These are phyloP conservation scores for Mormoops blainvillei DNA, from an alignment of 2,113 vertebrate genomes.

Conservation along the genomic window DNA sequence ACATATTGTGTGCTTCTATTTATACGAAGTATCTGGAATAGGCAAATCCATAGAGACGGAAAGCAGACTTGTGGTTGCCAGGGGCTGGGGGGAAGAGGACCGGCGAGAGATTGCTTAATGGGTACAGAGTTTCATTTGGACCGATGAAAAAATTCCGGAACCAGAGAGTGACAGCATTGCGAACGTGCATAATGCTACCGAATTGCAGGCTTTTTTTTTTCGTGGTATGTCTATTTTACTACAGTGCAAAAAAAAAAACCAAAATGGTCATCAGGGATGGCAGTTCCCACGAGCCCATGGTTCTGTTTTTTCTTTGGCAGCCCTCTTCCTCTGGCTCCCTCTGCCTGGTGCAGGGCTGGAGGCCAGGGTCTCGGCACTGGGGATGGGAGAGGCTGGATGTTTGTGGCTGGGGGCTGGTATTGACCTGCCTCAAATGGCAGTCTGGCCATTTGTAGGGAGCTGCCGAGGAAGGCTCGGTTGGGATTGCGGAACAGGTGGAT, in stretches of 20 bases:
- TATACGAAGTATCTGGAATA: background rate
- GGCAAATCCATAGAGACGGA: background rate
- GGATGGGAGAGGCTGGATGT: background rate
- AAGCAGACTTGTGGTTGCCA: background rate
- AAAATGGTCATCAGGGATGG: background rate
- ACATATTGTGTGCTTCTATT: background rate
- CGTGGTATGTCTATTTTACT: background rate
- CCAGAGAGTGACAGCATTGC: background rate
- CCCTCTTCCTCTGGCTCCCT: background rate
- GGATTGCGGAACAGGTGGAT: background rate
- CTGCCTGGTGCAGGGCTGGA: background rate
- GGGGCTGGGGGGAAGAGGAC: background rate
- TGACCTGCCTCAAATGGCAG: background rate
- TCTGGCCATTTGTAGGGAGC: background rate
- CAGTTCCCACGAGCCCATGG: background rate
- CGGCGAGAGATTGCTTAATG: background rate
- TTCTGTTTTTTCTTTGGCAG: background rate
- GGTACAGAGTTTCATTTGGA: background rate
- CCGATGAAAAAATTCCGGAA: background rate
- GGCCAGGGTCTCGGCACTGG: too few relatives aligned
- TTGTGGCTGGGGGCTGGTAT: background rate
- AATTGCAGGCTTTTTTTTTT: background rate
- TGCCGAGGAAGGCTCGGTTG: background rate
- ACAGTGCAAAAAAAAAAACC: background rate
- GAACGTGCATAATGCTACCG: background rate